Evolutionary conservation across 2,797 vertebrate species (phyloP), one percentile per base, ranked within the genome.

Genomic region (Adrianichthys oophorus): DNA sequence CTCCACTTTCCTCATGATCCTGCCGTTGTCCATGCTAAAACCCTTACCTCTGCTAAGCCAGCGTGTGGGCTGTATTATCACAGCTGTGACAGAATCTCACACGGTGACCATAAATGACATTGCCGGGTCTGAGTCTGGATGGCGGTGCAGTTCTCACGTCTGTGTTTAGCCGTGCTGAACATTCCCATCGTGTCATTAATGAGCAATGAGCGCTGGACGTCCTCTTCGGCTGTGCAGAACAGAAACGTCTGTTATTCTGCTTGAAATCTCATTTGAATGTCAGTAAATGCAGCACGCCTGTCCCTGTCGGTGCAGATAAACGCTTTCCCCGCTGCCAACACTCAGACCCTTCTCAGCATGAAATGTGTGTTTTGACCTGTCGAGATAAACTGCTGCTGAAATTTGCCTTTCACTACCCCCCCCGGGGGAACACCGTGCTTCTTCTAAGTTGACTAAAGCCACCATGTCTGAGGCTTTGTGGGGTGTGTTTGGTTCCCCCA

Each of bases 401-500:
- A 86, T 84, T 58, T 62, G 79, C 75, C 76, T 80, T 82, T 79
- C 66, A 82, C 81, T 85, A 56, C 67, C 72, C 67, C 68, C 60
- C 15, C 62, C 67, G 58, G 80, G 80, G 70, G 78, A 85, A 78
- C 80, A 79, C 77, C 74, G 42, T 74, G 42, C 82, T 79, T 71
- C 74, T 69, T 82, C 87, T 84, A 82, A 71, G 82, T 79, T 80
- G 78, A 82, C 84, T 83, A 85, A 89, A 91, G 76, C 81, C 70
- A 89, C 87, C 83, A 82, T 88, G 86, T 86, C 84, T 72, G 58
- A 65, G 69, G 87, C 86, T 90, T 86, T 89, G 85, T 87, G 62
- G 79, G 78, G 83, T 83, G 85, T 89, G 82, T 89, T 89, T 90
- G 85, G 82, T 86, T 89, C 75, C 81, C 32, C 82, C 85, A 83